phyloP scores from a whole-genome alignment of 2,113 vertebrate species.

The Cyrtonyx montezumae region DNA sequence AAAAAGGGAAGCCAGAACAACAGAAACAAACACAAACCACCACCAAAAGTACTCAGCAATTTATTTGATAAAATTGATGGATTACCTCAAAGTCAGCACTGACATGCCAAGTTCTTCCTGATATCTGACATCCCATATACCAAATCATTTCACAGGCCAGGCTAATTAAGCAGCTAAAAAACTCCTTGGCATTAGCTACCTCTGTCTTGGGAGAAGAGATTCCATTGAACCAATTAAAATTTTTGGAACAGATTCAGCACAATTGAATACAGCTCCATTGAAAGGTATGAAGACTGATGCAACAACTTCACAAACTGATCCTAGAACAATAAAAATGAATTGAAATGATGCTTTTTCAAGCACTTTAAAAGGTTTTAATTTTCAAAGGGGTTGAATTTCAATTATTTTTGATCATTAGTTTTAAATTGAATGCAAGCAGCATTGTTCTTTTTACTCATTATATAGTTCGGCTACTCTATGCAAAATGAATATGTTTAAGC shows the following conservation, averaged over 20 bases:
- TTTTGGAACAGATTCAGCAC: background rate
- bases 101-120: constrained; percentile 53
- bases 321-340: background rate
- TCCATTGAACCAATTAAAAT: constrained; percentile 25
- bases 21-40: no score
- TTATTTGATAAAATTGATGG: constrained; percentile 55
- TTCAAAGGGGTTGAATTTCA: background rate
- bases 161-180: constrained; percentile 60
- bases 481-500: background rate
- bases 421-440: background rate
- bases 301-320: constrained; percentile 26
- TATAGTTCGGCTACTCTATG: background rate
- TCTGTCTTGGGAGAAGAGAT: constrained; percentile 29
- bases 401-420: constrained; percentile 1
- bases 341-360: background rate
- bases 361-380: background rate
- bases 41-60: background rate
- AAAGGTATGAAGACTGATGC: background rate
- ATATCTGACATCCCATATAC: constrained; percentile 54
- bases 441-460: background rate
- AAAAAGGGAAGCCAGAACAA: background rate
- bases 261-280: background rate
- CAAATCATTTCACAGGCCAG: constrained; percentile 61
- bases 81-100: constrained; percentile 68
- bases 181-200: constrained; percentile 50